Conservation (phyloP, 35 echinoderm and acorn worm genomes). For the Heliocidaris tuberculata region DNA sequence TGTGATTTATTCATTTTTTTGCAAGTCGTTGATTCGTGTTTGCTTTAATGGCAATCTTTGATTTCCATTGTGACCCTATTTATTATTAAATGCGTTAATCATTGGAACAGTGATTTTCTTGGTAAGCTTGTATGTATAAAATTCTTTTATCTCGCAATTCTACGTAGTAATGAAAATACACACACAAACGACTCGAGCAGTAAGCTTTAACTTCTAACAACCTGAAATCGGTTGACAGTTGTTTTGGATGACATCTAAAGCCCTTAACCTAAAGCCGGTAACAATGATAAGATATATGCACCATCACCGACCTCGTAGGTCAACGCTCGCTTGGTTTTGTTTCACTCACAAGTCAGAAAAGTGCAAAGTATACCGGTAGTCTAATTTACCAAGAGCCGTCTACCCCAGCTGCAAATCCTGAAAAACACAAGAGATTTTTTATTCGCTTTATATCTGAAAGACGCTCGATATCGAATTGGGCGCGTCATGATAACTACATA, state of each 20-base stretch:
- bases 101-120: too few species aligned
- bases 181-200: neutral
- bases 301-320: neutral
- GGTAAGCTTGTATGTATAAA: too few species aligned
- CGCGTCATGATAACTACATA: neutral
- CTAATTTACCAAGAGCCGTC: neutral
- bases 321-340: conserved; percentile 1
- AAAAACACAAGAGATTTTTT: neutral
- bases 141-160: neutral
- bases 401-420: neutral
- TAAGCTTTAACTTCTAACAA: neutral
- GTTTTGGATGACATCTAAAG: neutral
- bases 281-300: conserved; percentile 2
- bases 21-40: too few species aligned
- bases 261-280: neutral
- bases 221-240: neutral
- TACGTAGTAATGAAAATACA: neutral
- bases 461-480: neutral
- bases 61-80: too few species aligned
- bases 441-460: neutral
- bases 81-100: too few species aligned
- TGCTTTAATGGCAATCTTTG: too few species aligned
- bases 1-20: too few species aligned
- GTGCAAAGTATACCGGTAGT: neutral
- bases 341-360: neutral